Conservation (phyloP, 1,140 invertebrate species). For the Achatina immaculata region DNA sequence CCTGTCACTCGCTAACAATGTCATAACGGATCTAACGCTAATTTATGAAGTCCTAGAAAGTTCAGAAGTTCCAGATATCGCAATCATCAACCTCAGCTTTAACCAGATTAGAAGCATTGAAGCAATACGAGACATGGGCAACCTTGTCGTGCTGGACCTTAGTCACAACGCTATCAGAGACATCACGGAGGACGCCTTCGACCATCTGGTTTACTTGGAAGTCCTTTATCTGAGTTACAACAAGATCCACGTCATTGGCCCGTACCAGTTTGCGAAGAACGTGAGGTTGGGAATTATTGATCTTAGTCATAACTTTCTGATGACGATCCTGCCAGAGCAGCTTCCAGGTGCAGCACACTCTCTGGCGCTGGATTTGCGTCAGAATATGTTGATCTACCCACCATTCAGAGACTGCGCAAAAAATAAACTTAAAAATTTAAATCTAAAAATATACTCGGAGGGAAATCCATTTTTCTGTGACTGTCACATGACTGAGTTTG, state of each 20-base stretch:
- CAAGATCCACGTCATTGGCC: conserved; percentile 2
- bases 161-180: conserved; percentile 37
- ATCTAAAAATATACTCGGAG: conserved; percentile 15
- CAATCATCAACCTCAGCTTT: conserved; percentile 33
- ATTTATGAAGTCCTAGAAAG: not conserved
- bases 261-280: conserved; percentile 1
- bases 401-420: conserved; percentile 37
- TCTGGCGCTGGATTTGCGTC: conserved; percentile 33
- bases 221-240: conserved; percentile 38
- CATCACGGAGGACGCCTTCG: conserved; percentile 30
- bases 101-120: conserved; percentile 36
- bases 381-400: conserved; percentile 37
- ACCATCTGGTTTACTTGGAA: not conserved
- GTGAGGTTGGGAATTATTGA: conserved; percentile 15
- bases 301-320: conserved; percentile 37
- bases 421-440: conserved; percentile 19
- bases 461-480: conserved; percentile 47
- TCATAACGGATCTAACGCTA: not conserved
- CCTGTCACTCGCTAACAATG: conserved; percentile 36
- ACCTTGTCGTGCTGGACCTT: conserved; percentile 28
- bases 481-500: conserved; percentile 39
- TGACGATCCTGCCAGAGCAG: conserved; percentile 26
- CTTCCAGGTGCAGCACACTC: not conserved
- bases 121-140: conserved; percentile 14
- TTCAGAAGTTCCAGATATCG: not conserved